Evolutionary conservation across 23 tunicate genomes (phyloP), one percentile per base, ranked within the genome.

Genomic region (Trididemnum clinides): DNA sequence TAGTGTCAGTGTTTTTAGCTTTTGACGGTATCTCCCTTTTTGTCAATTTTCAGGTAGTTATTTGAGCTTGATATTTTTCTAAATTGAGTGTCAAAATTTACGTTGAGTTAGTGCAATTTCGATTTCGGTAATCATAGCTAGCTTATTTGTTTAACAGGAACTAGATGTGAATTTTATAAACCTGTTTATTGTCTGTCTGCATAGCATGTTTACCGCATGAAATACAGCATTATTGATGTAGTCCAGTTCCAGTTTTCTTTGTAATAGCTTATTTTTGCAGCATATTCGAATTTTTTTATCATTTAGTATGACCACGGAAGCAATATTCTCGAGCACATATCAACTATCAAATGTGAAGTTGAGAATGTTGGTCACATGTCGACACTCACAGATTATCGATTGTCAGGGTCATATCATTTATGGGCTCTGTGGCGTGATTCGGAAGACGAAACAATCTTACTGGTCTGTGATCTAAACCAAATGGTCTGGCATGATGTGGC

Each of bases 401-500:
- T 87, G 0, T 23, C 88, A 0, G 7, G 64, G 7, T n/a, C 78
- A 19, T 23, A 69, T 32, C 77, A 51, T 22, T 30, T 92, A 50
- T 81, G 86, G 85, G 88, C 87, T 1, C 38, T 92, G 72, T 92
- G 88, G 91, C 75, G 19, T 1, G 97, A 92, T 59, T 39, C 81
- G 10, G 89, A 83, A 2, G 97, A 92, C 18, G 77, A 82, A 22
- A 79, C 59, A 33, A 34, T 65, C 22, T 20, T 92, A 1, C 22
- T 91, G 1, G 86, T 87, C 0, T 87, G 91, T 83, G 84, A 83
- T 22, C 28, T 86, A 21, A 72, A 83, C 12, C 66, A 20, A 0
- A 72, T 21, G 31, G 49, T 66, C 1, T 92, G 97, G 97, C 97
- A 92, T 87, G 97, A 92, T 20, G 97, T 92, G 19, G 88, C 88